Base-by-base conservation (phyloP, 2,888 invertebrate species). In the Heliconius ismenius region DNA sequence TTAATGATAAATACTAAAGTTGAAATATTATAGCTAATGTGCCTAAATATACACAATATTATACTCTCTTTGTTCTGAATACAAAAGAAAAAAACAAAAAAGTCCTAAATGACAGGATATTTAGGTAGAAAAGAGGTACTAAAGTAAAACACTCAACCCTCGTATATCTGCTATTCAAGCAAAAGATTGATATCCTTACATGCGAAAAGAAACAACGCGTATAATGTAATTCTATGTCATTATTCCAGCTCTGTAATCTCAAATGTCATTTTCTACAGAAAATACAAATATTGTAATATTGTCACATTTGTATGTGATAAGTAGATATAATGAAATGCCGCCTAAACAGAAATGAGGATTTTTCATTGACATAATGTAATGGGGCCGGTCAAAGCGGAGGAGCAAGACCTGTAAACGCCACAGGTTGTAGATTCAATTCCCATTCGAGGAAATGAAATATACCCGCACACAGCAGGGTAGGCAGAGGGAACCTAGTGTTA, bases 231-330 rank as follows among this genome's bases (percentile, higher is more conserved):
- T 54, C 32, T 21, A 76, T 64, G n/a, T 64, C 49, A 76, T 76
- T 64, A 70, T 70, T 64, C 58, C 36, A 64, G 21, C 75, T 28
- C 68, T 75, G 36, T 76, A 70, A 70, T 76, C 62, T 64, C 54
- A 72, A 64, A 39, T 26, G 15, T 49, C 24, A 60, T 63, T 54
- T 73, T 39, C 62, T 62, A 73, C 11, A 21, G 4, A 73, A 73
- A 67, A 6, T 65, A 65, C 36, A n/a, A n/a, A n/a, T n/a, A n/a
- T n/a, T 26, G 26, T 26, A 26, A 26, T 26, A 26, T 26, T 26
- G 26, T 26, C 2, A 26, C 2, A 2, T 26, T 26, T 26, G 26
- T 26, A 1, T 26, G 26, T 26, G 26, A 26, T 26, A 26, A 26
- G 26, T 26, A 26, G 26, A 26, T 1, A 26, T 26, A 26, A 26